Conservation (phyloP, 1,140 invertebrate genomes). For the Vanessa atalanta region DNA sequence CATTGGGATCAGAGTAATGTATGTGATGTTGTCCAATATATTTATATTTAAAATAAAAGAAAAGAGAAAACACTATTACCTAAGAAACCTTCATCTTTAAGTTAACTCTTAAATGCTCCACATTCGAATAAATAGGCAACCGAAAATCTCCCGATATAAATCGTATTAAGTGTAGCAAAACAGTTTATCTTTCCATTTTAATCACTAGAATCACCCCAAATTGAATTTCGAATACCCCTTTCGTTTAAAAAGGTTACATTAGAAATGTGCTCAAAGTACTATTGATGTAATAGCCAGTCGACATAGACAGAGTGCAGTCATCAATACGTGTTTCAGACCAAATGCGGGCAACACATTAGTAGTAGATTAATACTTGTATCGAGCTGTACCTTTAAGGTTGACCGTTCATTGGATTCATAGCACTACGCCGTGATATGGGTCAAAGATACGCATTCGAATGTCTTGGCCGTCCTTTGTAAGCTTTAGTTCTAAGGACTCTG, state of each 20-base stretch:
- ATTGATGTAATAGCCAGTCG: conserved; percentile 54
- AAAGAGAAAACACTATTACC: background rate
- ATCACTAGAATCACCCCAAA: conserved; percentile 30
- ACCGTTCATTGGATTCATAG: background rate
- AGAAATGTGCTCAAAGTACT: conserved; percentile 44
- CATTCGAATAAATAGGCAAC: no score
- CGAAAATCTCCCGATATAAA: background rate
- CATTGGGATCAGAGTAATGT: no score
- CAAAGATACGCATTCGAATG: background rate
- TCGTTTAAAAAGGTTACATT: conserved; percentile 42
- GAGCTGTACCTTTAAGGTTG: conserved; percentile 11
- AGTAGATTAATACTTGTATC: conserved; percentile 44
- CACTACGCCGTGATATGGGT: background rate
- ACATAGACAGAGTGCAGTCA: conserved; percentile 69
- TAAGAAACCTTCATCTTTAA: background rate
- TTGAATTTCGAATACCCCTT: conserved; percentile 41
- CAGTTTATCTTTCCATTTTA: conserved; percentile 23
- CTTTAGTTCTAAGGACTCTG: no score
- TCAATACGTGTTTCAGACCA: conserved; percentile 67
- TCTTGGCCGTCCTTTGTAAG: no score
- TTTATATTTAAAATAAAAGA: no score
- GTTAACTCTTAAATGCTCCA: no score
- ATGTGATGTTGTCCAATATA: no score
- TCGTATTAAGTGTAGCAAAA: conserved; percentile 14
- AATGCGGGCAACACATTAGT: conserved; percentile 48